Base-by-base conservation (phyloP, 2,888 invertebrate species). In the Volucella inanis region DNA sequence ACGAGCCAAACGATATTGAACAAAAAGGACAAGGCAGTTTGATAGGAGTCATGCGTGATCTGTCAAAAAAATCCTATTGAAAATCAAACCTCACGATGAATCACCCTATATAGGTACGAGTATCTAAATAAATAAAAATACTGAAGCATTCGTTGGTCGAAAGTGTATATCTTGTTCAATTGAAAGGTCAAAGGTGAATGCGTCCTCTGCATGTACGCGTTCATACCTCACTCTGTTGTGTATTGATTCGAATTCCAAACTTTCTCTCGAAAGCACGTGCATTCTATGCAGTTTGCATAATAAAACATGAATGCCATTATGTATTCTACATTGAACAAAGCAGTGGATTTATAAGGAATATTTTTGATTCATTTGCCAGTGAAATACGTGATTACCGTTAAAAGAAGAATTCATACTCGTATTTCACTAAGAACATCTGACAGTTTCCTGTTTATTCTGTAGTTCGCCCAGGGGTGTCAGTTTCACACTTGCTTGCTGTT, bases 301-400 rank as follows among this genome's bases (percentile, higher is more conserved):
- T 57, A 59, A 64, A 64, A 49, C 22, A 57, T 67, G 57, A 15
- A 75, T 57, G 43, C 10, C 2, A 43, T 62, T 9, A 74, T 39
- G 41, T 4, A 15, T 10, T 18, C 15, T 59, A 57, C 39, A 65
- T 67, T 75, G n/a, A 75, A 65, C 55, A 47, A 31, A 38, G 54
- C 55, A 64, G 1, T n/a, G 18, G 39, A 45, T 55, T 39, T 18
- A 31, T 31, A 31, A 31, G 54, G 8, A 18, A 47, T n/a, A n/a
- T 71, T 72, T 61, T 57, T 31, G 31, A 31, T 6, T 31, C 31
- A 31, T 67, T 31, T 22, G 22, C 54, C 47, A 54, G 52, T 15
- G 52, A 43, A 43, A 67, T 67, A 67, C 54, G 67, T 67, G 67
- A 22, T 67, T 67, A 67, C 54, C 54, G 43, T 38, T 54, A 54